phyloP scores from a whole-genome alignment of 2,113 vertebrate species.

The Hassar affinis region DNA sequence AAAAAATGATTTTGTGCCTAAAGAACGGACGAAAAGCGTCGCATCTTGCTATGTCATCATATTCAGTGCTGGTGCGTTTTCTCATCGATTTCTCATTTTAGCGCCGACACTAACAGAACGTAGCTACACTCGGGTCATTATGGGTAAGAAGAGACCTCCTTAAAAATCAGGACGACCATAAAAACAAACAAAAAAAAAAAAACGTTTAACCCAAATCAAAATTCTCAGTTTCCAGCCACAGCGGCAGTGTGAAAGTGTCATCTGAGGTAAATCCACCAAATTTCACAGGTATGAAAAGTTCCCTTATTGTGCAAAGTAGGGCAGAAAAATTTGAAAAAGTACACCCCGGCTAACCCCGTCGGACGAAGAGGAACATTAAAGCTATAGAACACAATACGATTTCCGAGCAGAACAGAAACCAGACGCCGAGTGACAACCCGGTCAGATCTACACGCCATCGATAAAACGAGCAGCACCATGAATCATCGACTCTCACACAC shows the following conservation, averaged over 20 bases:
- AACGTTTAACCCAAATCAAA: background rate
- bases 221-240: too few species aligned
- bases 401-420: background rate
- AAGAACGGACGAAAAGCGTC: background rate
- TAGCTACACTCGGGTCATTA: background rate
- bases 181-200: too few species aligned
- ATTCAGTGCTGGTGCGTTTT: background rate
- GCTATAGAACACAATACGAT: background rate
- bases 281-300: background rate
- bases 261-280: background rate
- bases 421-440: background rate
- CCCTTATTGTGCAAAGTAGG: background rate
- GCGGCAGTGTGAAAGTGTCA: too few species aligned
- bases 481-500: background rate
- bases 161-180: background rate
- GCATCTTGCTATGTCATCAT: background rate
- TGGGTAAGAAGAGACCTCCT: too few species aligned
- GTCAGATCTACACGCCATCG: background rate
- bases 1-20: too few species aligned
- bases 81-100: background rate
- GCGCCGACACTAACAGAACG: too few species aligned
- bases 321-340: background rate
- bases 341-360: background rate
- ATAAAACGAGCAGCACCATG: background rate
- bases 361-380: background rate